These are phyloP conservation scores for Synergus laeviventris DNA, from an alignment of 2,888 invertebrate species.

Conservation along the genomic window DNA sequence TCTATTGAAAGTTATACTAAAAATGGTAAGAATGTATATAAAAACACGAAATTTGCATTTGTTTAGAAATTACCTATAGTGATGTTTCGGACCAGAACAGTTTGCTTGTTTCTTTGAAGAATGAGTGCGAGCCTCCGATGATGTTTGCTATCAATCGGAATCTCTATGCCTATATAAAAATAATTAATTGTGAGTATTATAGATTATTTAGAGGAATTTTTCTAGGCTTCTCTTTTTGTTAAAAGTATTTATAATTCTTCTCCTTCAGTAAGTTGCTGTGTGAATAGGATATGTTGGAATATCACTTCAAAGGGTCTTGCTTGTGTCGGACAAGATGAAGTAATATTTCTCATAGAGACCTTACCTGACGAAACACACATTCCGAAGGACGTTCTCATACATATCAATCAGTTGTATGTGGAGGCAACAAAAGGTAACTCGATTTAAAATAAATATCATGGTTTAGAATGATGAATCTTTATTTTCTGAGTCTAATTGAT, in stretches of 20 bases:
- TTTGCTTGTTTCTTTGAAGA: slow-evolving; percentile 79
- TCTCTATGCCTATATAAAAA: slow-evolving; percentile 85
- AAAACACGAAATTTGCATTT: slow-evolving; percentile 50
- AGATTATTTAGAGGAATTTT: slow-evolving; percentile 10
- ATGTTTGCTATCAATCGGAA: slow-evolving; percentile 87
- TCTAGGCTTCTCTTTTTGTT: neutral
- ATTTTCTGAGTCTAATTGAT: slow-evolving; percentile 31
- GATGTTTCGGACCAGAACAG: slow-evolving; percentile 78
- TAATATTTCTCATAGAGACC: slow-evolving; percentile 85
- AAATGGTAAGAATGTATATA: neutral
- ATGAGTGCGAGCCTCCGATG: slow-evolving; percentile 79
- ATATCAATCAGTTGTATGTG: slow-evolving; percentile 84
- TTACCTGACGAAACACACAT: slow-evolving; percentile 80
- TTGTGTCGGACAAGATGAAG: slow-evolving; percentile 89
- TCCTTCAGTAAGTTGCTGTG: slow-evolving; percentile 84
- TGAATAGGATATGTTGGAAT: slow-evolving; percentile 85
- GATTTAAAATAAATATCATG: neutral
- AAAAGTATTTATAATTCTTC: slow-evolving; percentile 40
- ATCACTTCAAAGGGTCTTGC: slow-evolving; percentile 87
- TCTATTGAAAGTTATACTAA: neutral
- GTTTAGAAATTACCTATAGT: slow-evolving; percentile 78
- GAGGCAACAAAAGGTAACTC: slow-evolving; percentile 80
- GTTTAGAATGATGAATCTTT: neutral
- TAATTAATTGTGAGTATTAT: slow-evolving; percentile 83
- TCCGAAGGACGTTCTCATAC: slow-evolving; percentile 86